Evolutionary conservation across 1,140 invertebrate genomes (phyloP), one percentile per base, ranked within the genome.

Genomic region (Adoxophyes honmai): DNA sequence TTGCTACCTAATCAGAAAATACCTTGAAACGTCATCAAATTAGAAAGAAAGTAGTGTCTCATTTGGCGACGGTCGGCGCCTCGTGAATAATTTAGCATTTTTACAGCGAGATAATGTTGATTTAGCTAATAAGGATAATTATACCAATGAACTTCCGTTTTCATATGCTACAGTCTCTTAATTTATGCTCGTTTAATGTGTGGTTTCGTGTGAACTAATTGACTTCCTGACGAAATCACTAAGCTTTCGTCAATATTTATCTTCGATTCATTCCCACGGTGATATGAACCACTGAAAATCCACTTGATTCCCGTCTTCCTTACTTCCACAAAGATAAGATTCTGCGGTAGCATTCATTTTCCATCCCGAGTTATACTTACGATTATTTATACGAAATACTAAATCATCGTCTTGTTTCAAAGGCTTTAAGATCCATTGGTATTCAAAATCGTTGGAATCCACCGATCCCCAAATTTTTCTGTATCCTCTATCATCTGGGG

Each of bases 361-460:
- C 13, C 62, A 36, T 7, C 33, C 60, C 35, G 55, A 53, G 34
- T 56, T 35, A 35, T 59, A 65, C 16, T 62, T 8, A 28, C 51
- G 52, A 37, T 68, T 60, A 8, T 59, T 54, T 7, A 70, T 48
- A 11, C 52, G 48, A 39, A 66, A 70, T 2, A 61, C 11, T 0
- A 70, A 11, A 8, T 54, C 33, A 13, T 52, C 52, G 58, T 66
- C 54, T 8, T 48, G 4, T 16, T 52, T 53, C 1, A 55, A 8
- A 13, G 67, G 57, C 14, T 59, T 35, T 4, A 70, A 33, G n/a
- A 37, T 51, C 61, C 57, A 67, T 1, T 59, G 13, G 1, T 55
- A 56, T 36, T 57, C 54, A 7, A 33, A 7, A 11, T 56, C 54
- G 3, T 44, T 58, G 11, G 57, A 28, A 15, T 48, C 21, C 7